phyloP scores from a whole-genome alignment of 2,113 vertebrate genomes.

The western clawed frog (Xenopus tropicalis) region UCB_Xtro_10.0 CM004450.2:60254501-60255000 shows the following conservation, averaged over 20 bases:
- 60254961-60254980: slow-evolving; percentile 41
- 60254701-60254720: slow-evolving; percentile 14
- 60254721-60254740: slow-evolving; percentile 35
- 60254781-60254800: slow-evolving; percentile 16
- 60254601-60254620: no score
- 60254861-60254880: slow-evolving; percentile 12
- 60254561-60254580: no score
- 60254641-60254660: no score
- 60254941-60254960: slow-evolving; percentile 24
- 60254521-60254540: no score
- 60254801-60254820: slow-evolving; percentile 35
- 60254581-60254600: no score
- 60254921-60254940: slow-evolving; percentile 26
- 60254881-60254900: not conserved
- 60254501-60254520: no score
- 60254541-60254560: no score
- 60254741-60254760: slow-evolving; percentile 41
- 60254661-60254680: no score
- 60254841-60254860: slow-evolving; percentile 16
- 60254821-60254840: slow-evolving; percentile 31
- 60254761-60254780: slow-evolving; percentile 38
- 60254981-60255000: slow-evolving; percentile 7
- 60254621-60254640: no score
- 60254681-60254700: no score
- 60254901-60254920: not conserved